These are phyloP conservation scores for Ranitomeya imitator DNA, from an alignment of 2,113 vertebrate genomes.

Conservation along the genomic window DNA sequence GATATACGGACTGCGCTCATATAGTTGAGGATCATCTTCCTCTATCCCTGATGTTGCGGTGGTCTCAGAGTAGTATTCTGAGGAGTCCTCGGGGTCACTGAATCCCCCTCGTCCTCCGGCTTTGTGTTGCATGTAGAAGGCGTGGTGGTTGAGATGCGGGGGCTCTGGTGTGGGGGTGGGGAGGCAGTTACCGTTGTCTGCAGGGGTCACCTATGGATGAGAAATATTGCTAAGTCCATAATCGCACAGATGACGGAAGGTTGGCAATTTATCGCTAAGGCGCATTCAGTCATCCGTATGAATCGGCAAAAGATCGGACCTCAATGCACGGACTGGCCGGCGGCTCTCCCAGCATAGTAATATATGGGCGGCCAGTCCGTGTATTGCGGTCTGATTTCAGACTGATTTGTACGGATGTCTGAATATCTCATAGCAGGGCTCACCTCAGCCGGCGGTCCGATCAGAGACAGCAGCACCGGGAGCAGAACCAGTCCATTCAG, in stretches of 20 bases:
- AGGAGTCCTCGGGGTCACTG: conserved; percentile 70
- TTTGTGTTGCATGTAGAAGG: conserved; percentile 74
- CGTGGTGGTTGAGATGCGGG: conserved; percentile 75
- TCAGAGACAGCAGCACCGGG: conserved; percentile 90
- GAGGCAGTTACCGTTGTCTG: conserved; percentile 68
- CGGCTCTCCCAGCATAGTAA: too few relatives aligned
- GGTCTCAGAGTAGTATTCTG: conserved; percentile 79
- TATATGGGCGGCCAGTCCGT: too few relatives aligned
- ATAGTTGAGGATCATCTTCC: conserved; percentile 72
- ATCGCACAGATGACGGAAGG: background rate
- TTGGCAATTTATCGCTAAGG: too few relatives aligned
- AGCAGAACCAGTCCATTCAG: conserved; percentile 93
- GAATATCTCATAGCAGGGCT: background rate
- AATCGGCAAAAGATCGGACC: too few relatives aligned
- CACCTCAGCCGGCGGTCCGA: conserved; percentile 91
- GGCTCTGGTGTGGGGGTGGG: conserved; percentile 71
- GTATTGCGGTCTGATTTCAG: too few relatives aligned
- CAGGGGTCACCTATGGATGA: conserved; percentile 60
- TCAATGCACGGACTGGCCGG: too few relatives aligned
- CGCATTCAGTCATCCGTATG: too few relatives aligned
- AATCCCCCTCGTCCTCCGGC: conserved; percentile 68
- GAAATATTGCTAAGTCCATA: background rate
- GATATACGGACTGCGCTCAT: conserved; percentile 69
- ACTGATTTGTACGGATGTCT: too few relatives aligned
- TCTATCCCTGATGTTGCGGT: conserved; percentile 77